These are phyloP conservation scores for Stichopus chloronotus DNA, from an alignment of 35 echinoderm and acorn worm species.

Conservation along the genomic window DNA sequence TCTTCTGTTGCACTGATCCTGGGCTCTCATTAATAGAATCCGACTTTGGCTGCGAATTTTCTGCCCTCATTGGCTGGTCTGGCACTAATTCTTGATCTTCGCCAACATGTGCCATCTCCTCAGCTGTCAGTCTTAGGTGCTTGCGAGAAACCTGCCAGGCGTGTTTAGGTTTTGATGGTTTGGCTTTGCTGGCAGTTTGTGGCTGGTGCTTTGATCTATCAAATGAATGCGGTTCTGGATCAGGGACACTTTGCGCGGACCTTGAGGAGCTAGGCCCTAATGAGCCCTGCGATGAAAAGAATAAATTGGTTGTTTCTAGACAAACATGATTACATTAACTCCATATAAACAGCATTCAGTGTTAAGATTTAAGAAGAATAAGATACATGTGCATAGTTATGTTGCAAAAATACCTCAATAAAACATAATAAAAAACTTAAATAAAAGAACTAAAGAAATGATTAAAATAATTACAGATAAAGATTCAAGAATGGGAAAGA, in stretches of 20 bases:
- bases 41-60: background rate
- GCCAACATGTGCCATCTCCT: slow-evolving; percentile 72
- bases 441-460: too few relatives aligned
- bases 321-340: too few relatives aligned
- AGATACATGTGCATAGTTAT: too few relatives aligned
- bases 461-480: too few relatives aligned
- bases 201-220: background rate
- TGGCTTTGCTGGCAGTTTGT: background rate
- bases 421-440: too few relatives aligned
- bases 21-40: slow-evolving; percentile 7
- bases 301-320: too few relatives aligned
- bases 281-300: background rate
- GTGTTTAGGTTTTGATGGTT: slow-evolving; percentile 77
- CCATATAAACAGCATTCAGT: too few relatives aligned
- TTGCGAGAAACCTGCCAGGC: slow-evolving; percentile 98
- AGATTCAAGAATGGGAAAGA: too few relatives aligned
- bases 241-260: background rate
- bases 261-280: background rate
- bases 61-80: slow-evolving; percentile 39
- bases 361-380: too few relatives aligned
- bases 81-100: slow-evolving; percentile 22
- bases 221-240: background rate
- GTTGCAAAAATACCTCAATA: too few relatives aligned
- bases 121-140: slow-evolving; percentile 80
- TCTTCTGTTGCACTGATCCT: background rate